Conservation (phyloP, 2,113 vertebrate species). For the Tor tambroides region DNA sequence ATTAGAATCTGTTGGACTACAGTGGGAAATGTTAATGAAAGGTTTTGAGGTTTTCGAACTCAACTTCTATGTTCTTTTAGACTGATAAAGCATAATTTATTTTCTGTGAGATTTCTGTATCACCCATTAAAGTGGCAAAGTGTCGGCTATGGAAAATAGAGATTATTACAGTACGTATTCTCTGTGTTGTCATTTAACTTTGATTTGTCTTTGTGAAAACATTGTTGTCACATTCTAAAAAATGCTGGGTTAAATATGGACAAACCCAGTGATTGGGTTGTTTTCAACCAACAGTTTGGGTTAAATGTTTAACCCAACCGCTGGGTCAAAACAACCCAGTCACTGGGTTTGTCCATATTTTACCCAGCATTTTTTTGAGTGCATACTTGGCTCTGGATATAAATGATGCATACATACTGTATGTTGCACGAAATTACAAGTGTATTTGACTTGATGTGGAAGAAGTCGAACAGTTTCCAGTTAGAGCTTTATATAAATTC, state of each 20-base stretch:
- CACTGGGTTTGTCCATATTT: too few relatives aligned
- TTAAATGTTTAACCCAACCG: too few relatives aligned
- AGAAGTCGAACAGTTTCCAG: constrained; percentile 65
- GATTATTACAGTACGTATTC: background rate
- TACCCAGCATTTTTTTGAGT: too few relatives aligned
- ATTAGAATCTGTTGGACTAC: background rate
- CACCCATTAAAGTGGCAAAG: constrained; percentile 20
- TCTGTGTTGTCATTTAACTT: constrained; percentile 3
- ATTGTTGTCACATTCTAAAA: too few relatives aligned
- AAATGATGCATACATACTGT: background rate
- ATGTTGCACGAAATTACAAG: background rate
- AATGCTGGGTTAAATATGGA: too few relatives aligned
- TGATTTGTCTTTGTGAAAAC: background rate
- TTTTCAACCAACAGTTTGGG: too few relatives aligned
- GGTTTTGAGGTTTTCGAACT: background rate
- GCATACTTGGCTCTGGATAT: background rate
- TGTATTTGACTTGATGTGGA: constrained; percentile 31
- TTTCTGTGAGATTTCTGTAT: background rate
- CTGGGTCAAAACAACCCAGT: too few relatives aligned
- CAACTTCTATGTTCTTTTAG: background rate
- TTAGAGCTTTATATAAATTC: constrained; percentile 73
- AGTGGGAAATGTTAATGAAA: background rate
- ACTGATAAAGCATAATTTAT: background rate
- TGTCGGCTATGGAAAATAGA: background rate
- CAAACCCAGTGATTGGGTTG: too few relatives aligned